Evolutionary conservation across 2,113 vertebrate species (phyloP).

Genomic region (Chloebia gouldiae): DNA sequence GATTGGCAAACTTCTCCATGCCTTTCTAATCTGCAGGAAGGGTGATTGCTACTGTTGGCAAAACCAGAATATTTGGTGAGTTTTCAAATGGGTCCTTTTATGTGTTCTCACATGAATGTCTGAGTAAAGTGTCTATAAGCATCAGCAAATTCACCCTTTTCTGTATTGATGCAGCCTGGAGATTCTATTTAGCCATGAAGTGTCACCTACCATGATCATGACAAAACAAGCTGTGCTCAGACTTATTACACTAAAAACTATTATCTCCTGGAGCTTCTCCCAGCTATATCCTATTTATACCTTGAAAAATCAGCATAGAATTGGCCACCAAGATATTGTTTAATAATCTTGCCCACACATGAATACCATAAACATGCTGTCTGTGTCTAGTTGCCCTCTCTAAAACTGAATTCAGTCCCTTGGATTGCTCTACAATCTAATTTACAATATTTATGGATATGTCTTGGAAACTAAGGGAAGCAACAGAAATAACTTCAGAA

Average conservation of each 20-base stretch:
- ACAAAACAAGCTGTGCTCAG: background rate
- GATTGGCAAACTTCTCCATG: background rate
- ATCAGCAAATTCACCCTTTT: background rate
- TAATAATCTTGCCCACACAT: background rate
- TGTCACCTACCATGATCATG: fast-evolving
- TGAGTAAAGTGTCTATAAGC: background rate
- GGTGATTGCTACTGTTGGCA: background rate
- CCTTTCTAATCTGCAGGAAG: background rate
- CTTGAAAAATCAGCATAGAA: background rate
- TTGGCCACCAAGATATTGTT: background rate
- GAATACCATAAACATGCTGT: background rate
- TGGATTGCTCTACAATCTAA: background rate
- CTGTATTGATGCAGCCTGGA: background rate
- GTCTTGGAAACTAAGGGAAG: background rate
- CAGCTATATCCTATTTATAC: background rate
- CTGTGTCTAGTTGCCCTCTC: background rate
- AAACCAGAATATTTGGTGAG: background rate
- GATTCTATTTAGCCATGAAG: background rate
- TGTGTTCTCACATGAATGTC: background rate
- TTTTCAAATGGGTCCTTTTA: background rate
- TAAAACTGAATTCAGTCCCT: background rate
- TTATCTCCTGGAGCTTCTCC: background rate
- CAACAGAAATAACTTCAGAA: background rate
- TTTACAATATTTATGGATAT: background rate
- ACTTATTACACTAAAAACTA: background rate